Evolutionary conservation across 2,113 vertebrate genomes (phyloP).

Genomic region (Dasypus novemcinctus): DNA sequence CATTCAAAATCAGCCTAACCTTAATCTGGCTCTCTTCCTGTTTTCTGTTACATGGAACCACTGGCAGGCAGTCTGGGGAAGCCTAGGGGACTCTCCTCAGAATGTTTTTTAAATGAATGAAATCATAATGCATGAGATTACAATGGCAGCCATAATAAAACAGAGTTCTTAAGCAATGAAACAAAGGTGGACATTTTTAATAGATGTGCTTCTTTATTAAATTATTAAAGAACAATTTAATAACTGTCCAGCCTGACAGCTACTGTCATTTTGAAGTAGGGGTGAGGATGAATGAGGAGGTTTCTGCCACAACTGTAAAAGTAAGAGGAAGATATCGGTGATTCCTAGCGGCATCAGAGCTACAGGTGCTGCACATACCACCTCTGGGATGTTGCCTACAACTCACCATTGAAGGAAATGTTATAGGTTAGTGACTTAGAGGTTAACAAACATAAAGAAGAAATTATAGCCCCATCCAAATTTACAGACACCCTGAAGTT

Average conservation of each 20-base stretch:
- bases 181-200: neutral
- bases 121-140: neutral
- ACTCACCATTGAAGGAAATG: neutral
- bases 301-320: rapidly evolving
- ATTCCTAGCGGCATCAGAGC: neutral
- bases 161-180: neutral
- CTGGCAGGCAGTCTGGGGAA: neutral
- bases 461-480: neutral
- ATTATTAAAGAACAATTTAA: too few species aligned
- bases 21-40: neutral
- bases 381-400: too few species aligned
- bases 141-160: neutral
- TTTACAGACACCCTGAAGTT: neutral
- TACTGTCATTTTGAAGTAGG: neutral
- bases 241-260: neutral
- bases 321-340: too few species aligned
- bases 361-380: rapidly evolving
- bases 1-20: neutral
- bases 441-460: neutral
- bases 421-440: neutral
- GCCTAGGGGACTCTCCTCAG: neutral
- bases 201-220: neutral
- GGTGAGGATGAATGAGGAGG: neutral
- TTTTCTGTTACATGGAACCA: neutral
- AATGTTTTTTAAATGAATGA: neutral